Evolutionary conservation across 2,888 invertebrate species (phyloP).

Genomic region (Plagodis dolabraria): DNA sequence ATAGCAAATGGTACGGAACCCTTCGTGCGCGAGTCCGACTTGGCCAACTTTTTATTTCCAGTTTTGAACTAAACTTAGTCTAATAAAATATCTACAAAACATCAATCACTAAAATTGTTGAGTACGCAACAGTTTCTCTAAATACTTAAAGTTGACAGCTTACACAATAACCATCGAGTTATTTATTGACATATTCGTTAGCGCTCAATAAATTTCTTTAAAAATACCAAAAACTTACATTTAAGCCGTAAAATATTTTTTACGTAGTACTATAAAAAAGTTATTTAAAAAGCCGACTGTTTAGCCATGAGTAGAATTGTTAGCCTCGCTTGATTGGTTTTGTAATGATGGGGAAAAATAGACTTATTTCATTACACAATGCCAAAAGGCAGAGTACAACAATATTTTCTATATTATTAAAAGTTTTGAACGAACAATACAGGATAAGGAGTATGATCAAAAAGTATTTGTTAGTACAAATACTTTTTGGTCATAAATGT

Average conservation of each 20-base stretch:
- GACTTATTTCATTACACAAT: background rate
- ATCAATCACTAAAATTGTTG: background rate
- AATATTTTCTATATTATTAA: background rate
- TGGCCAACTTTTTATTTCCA: no score
- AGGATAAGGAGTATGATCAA: no score
- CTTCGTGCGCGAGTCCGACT: no score
- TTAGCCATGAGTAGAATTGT: constrained; percentile 8
- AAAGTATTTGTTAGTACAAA: no score
- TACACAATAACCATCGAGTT: constrained; percentile 32
- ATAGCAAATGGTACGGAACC: no score
- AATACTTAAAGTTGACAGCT: constrained; percentile 11
- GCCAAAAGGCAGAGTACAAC: background rate
- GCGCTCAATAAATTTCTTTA: constrained; percentile 59
- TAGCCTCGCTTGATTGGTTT: constrained; percentile 19
- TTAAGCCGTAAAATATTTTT: constrained; percentile 42
- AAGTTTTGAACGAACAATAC: no score
- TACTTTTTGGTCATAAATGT: no score
- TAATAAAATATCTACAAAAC: no score
- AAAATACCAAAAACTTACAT: constrained; percentile 42
- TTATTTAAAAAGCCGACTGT: constrained; percentile 22
- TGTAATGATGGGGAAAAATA: background rate
- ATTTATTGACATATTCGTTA: constrained; percentile 72
- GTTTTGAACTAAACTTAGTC: no score
- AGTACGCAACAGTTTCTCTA: background rate
- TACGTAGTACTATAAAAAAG: constrained; percentile 29